Base-by-base conservation (phyloP, 2,888 invertebrate genomes). In the Tethea ocularis region DNA sequence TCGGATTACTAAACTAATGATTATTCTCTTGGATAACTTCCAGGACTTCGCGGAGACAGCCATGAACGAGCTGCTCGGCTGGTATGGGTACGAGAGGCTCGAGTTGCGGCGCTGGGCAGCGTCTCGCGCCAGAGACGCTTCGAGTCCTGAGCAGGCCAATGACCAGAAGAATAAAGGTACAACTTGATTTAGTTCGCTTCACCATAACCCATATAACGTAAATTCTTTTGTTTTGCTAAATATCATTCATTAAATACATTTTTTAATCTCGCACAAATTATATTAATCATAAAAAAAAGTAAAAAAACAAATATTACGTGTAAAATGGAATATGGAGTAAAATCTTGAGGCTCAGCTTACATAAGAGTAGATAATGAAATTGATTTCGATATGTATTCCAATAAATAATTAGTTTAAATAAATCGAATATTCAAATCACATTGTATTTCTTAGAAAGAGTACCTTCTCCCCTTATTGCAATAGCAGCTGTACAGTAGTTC, bases 21-120 rank as follows among this genome's bases (percentile, higher is more conserved):
- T n/a, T 11, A 24, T 23, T 17, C 15, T 8, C 17, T 17, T 8
- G 8, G 4, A 17, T 23, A 36, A 24, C 65, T 94, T 94, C 4
- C 92, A 98, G 98, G 97, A 97, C 86, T 98, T 97, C 88, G 98
- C 98, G 6, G 97, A 97, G 85, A 97, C 96, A 56, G 97, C 98
- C 1, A 98, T 98, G 97, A 98, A 97, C 81, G 98, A 98, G 87
- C 93, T 98, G 63, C 94, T 98, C 24, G 97, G 98, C 52, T 97
- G 97, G 97, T 98, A 98, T 89, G 98, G 98, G 1, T 98, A 98
- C 83, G 96, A 96, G 87, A 93, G 96, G 36, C 87, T 95, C 57
- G 95, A 95, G 77, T 92, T 95, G 10, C 88, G 94, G 57, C 93
- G 95, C 15, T 93, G 90, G 91, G 93, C 93, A 0, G 93, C 93